These are phyloP conservation scores for Zaprionus kolodkinae DNA, from an alignment of 1,140 invertebrate species.

Conservation along the genomic window DNA sequence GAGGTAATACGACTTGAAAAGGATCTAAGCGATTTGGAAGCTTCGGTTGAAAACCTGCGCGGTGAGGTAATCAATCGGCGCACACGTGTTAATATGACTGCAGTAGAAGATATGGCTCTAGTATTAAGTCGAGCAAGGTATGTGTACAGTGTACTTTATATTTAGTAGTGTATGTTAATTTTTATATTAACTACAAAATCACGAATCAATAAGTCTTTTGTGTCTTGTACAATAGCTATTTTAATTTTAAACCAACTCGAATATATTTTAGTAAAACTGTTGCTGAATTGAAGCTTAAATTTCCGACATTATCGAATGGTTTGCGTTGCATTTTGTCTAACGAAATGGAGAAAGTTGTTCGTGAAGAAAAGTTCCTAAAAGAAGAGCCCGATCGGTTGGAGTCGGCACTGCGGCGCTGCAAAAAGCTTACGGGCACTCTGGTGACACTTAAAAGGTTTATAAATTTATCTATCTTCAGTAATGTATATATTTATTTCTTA, in stretches of 20 bases:
- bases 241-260: not conserved
- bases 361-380: conserved; percentile 98
- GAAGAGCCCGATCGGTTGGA: conserved; percentile 97
- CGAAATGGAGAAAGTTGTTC: conserved; percentile 97
- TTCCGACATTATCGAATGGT: conserved; percentile 94
- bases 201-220: not conserved
- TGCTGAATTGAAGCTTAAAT: conserved; percentile 96
- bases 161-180: not conserved
- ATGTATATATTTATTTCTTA: not conserved
- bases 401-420: conserved; percentile 95
- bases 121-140: conserved; percentile 93
- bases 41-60: conserved; percentile 96
- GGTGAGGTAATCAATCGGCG: conserved; percentile 97
- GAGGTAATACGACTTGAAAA: conserved; percentile 96
- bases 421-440: conserved; percentile 97
- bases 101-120: conserved; percentile 98
- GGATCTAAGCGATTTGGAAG: conserved; percentile 96
- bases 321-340: conserved; percentile 94
- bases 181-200: not conserved
- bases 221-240: not conserved
- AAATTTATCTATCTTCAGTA: not conserved
- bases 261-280: conserved; percentile 92
- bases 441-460: conserved; percentile 97
- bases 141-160: not conserved
- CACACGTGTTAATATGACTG: conserved; percentile 97